Conservation (phyloP, 2,888 invertebrate genomes). For the Tetramorium bicarinatum region DNA sequence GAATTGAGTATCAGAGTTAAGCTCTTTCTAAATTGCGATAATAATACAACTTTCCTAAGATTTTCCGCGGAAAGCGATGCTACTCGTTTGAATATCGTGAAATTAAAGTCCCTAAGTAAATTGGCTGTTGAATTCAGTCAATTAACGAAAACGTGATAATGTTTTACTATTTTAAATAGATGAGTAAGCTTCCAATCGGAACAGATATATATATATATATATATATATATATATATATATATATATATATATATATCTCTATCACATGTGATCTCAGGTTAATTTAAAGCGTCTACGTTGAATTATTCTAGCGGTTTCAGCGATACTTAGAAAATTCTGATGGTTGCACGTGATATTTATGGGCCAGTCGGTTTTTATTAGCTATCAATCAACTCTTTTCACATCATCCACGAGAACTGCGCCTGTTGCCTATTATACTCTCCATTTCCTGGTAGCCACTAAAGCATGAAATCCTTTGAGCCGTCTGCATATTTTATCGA, state of each 20-base stretch:
- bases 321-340: neutral
- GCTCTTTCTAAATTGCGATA: constrained; percentile 17
- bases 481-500: constrained; percentile 34
- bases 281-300: constrained; percentile 8
- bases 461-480: constrained; percentile 45
- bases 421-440: constrained; percentile 34
- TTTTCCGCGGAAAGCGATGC: neutral
- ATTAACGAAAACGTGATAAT: neutral
- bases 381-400: constrained; percentile 35
- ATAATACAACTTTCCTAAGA: neutral
- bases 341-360: constrained; percentile 7
- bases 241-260: neutral
- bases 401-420: constrained; percentile 23
- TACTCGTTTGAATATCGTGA: neutral
- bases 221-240: no score
- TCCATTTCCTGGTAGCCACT: constrained; percentile 39
- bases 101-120: neutral
- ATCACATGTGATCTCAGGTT: neutral
- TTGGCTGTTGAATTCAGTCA: neutral
- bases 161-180: neutral
- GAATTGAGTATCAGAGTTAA: constrained; percentile 36
- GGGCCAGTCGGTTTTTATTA: constrained; percentile 27
- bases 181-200: neutral
- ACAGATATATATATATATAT: neutral
- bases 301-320: constrained; percentile 9